Evolutionary conservation across 1,140 invertebrate species (phyloP), one percentile per base, ranked within the genome.

Genomic region (Charaxes varanes): DNA sequence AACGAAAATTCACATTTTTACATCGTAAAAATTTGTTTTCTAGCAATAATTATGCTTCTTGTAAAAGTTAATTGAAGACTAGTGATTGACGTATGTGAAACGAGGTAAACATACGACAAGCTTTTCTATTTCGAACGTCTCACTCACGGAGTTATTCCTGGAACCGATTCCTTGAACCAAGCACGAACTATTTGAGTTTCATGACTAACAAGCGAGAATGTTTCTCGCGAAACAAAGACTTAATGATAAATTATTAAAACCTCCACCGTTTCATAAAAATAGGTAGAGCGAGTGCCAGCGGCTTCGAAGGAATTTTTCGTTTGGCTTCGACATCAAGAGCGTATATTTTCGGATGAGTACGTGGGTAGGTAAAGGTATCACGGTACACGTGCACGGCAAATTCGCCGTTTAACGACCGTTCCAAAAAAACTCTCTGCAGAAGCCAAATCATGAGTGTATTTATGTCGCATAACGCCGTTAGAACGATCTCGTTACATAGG

Each of bases 141-240:
- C 48, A 72, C 57, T 80, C 72, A 80, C 32, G 37, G 27, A 37
- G 49, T 54, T 80, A 80, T 74, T 77, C 51, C 46, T 43, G 66
- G 56, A 47, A 38, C 32, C 52, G 48, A 55, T 60, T 55, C 68
- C 72, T 80, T 80, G 76, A 80, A 79, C 53, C 58, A 70, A 70
- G 60, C 64, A 64, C 60, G 54, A 64, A 56, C 62, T 66, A 66
- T 64, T 67, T 69, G 58, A 56, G 58, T 63, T 61, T 65, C 53
- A 54, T 67, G 61, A 62, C 54, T 61, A 59, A 57, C 32, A 58
- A 72, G 63, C 34, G 17, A n/a, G n/a, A n/a, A n/a, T n/a, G n/a
- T n/a, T 70, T 72, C 65, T 65, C 48, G 62, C 60, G 41, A 44
- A 42, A 46, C 22, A 49, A 50, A 38, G 11, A 48, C 38, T 48